Evolutionary conservation across 53 echinoderm and acorn worm genomes (phyloP), one percentile per base, ranked within the genome.

Genomic region (Stichopus horrens): DNA sequence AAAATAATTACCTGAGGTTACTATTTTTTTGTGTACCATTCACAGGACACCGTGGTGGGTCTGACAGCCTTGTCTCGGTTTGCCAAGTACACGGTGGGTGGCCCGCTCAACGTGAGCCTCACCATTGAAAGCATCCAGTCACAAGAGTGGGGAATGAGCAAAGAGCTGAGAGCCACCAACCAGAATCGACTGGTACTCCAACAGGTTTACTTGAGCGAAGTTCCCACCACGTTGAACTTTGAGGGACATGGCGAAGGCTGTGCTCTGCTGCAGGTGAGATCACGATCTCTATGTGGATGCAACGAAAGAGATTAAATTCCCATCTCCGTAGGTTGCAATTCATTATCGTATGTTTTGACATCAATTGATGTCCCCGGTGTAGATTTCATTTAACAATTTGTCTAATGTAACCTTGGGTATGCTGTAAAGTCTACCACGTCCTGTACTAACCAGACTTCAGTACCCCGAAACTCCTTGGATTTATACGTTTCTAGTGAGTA

Each of bases 31-130:
- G 6, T 3, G 73, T 89, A 56, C 8, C 19, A 8, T 55, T 65
- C 18, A 23, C 74, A 98, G 98, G 98, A 98, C 67, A 98, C 98
- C 4, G 91, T 98, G 16, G 90, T 98, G 37, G 98, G 94, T 57
- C 86, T 98, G 76, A 91, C 96, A 9, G 93, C 98, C 23, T 76
- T 98, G 21, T 88, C 91, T 8, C 52, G 83, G 58, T 98, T 89
- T 87, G 93, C 95, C 9, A 76, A 89, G 54, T 55, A 88, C 21
- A 89, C 89, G 51, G 90, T 77, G 75, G 76, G 55, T 19, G 89
- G 86, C 0, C 89, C 86, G 6, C 58, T 89, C 7, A 54, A 74
- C 74, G 86, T 94, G 52, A 77, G 80, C n/a, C 66, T 94, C n/a
- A 89, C 83, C 55, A 76, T 94, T 10, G 83, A 87, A 10, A 55